Evolutionary conservation across 2,888 invertebrate genomes (phyloP).

Genomic region (Linnaemya vulpina): DNA sequence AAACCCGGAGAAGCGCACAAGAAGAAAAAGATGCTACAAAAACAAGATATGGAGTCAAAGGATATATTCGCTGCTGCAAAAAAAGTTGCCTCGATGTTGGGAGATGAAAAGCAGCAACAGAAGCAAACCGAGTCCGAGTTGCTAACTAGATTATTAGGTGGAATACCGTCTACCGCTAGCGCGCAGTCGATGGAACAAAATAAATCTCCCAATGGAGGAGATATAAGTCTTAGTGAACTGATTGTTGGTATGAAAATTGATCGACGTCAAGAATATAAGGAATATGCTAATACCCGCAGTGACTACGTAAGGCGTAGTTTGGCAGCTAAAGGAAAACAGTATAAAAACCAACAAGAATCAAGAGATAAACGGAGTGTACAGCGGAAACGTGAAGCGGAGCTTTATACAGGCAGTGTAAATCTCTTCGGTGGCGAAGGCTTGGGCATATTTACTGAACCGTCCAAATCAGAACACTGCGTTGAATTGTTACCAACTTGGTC

Average conservation of each 20-base stretch:
- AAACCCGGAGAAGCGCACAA: slow-evolving; percentile 79
- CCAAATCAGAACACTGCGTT: slow-evolving; percentile 70
- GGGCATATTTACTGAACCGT: slow-evolving; percentile 85
- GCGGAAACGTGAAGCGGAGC: slow-evolving; percentile 76
- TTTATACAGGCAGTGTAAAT: slow-evolving; percentile 84
- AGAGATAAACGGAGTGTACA: slow-evolving; percentile 33
- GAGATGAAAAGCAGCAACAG: slow-evolving; percentile 86
- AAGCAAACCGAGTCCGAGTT: slow-evolving; percentile 88
- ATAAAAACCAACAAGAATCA: slow-evolving; percentile 9
- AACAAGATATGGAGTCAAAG: slow-evolving; percentile 74
- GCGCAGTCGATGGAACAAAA: slow-evolving; percentile 44
- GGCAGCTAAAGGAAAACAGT: slow-evolving; percentile 71
- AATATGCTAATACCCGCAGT: slow-evolving; percentile 76
- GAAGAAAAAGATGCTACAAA: slow-evolving; percentile 74
- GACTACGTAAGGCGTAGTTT: slow-evolving; percentile 83
- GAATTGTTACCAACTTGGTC: slow-evolving; percentile 88
- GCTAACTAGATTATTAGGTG: slow-evolving; percentile 86
- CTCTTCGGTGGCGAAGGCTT: slow-evolving; percentile 86
- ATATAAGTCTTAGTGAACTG: slow-evolving; percentile 85
- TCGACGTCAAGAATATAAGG: slow-evolving; percentile 79
- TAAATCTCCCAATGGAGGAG: slow-evolving; percentile 34
- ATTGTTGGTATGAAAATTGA: slow-evolving; percentile 92
- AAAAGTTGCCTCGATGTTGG: slow-evolving; percentile 88
- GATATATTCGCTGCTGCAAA: slow-evolving; percentile 85
- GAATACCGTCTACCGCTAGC: slow-evolving; percentile 6